A percentile compares a stretch with the other conserved stretches of the same genome.
Conservation (phyloP, 2,797 vertebrate species). For the Cheirogaleus major region DNA sequence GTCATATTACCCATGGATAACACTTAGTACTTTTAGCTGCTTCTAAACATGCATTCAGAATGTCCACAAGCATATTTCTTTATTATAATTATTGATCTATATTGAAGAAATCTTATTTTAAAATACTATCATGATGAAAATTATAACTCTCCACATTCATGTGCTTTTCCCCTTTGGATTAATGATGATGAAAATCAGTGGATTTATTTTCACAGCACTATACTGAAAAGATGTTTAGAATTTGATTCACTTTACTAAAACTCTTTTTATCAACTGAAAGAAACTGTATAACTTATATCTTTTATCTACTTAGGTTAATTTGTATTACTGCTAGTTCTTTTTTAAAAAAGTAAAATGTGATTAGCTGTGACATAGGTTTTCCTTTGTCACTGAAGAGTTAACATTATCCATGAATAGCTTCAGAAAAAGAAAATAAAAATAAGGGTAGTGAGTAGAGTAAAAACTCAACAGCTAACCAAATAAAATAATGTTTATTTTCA, state of each 20-base stretch:
- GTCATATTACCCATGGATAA: constrained; percentile 48
- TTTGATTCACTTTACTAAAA: background rate
- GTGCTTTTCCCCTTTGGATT: background rate
- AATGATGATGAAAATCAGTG: background rate
- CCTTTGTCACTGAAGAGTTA: background rate
- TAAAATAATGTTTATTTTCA: background rate
- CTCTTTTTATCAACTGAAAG: background rate
- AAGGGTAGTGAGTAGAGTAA: background rate
- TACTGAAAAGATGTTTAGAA: background rate
- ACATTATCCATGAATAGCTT: background rate
- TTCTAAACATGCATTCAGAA: constrained; percentile 46
- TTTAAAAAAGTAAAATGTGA: background rate
- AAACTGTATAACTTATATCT: background rate
- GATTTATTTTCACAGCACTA: background rate
- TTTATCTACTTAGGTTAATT: background rate
- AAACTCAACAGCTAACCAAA: background rate
- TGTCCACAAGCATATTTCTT: background rate
- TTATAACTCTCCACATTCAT: background rate
- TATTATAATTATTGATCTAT: constrained; percentile 22
- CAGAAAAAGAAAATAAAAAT: too few relatives aligned
- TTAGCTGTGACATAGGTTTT: background rate
- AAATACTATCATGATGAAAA: background rate
- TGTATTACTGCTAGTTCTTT: background rate
- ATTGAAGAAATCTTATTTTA: background rate
- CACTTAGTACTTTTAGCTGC: constrained; percentile 28